Evolutionary conservation across 2,888 invertebrate genomes (phyloP).

Genomic region (Cerceris ruficornis): DNA sequence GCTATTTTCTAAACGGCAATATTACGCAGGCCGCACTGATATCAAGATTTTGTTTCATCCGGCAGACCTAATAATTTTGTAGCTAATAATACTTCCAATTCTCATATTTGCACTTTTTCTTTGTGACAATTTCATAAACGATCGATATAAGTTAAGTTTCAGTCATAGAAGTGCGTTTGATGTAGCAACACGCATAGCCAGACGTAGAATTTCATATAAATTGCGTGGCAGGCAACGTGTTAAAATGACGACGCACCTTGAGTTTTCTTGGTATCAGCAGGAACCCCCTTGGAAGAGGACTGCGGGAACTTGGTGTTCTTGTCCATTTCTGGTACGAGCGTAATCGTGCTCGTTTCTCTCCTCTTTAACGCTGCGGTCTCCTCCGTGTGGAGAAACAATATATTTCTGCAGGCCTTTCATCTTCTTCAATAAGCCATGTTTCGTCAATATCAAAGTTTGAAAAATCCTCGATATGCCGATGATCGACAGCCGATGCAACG

Average conservation of each 20-base stretch:
- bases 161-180: not conserved
- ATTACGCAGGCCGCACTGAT: no score
- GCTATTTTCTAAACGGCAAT: no score
- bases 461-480: slow-evolving; percentile 68
- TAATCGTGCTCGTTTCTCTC: slow-evolving; percentile 82
- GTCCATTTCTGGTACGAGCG: slow-evolving; percentile 88
- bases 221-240: slow-evolving; percentile 19
- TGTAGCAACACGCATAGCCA: slow-evolving; percentile 10
- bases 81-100: no score
- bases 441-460: slow-evolving; percentile 76
- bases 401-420: slow-evolving; percentile 88
- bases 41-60: no score
- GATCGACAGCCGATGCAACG: slow-evolving; percentile 41
- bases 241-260: slow-evolving; percentile 83
- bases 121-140: no score
- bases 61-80: no score
- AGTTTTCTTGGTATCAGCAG: slow-evolving; percentile 89
- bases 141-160: no score
- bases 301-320: slow-evolving; percentile 89
- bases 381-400: slow-evolving; percentile 89
- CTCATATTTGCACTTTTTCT: no score
- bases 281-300: slow-evolving; percentile 87
- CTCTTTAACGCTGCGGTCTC: slow-evolving; percentile 83
- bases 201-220: slow-evolving; percentile 34
- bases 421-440: slow-evolving; percentile 90